Evolutionary conservation across 2,113 vertebrate species (phyloP).

Genomic region (Phalacrocorax carbo): DNA sequence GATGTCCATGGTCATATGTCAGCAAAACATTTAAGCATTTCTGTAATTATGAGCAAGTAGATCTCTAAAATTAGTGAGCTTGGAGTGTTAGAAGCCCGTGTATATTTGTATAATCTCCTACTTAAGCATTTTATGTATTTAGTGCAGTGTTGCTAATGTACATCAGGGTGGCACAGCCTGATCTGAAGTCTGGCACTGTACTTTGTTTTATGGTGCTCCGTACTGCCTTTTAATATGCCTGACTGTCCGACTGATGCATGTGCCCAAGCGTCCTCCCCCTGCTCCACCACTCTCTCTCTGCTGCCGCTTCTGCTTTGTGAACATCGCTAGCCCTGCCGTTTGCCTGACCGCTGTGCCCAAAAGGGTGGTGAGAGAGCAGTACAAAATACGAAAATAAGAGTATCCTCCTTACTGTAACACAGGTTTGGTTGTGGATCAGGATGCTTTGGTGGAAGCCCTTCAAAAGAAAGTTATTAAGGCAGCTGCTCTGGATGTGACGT

Average conservation of each 20-base stretch:
- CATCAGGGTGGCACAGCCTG: background rate
- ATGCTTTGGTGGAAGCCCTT: constrained; percentile 80
- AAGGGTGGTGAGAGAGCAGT: background rate
- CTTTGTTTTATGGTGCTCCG: background rate
- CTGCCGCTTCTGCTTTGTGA: background rate
- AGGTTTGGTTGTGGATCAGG: constrained; percentile 84
- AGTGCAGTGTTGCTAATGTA: background rate
- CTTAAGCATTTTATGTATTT: background rate
- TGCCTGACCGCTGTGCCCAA: background rate
- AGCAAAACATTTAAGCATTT: background rate
- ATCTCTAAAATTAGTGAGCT: background rate
- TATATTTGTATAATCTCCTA: background rate
- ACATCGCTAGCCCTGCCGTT: background rate
- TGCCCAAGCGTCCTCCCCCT: background rate
- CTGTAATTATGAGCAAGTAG: background rate
- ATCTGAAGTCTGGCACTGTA: background rate
- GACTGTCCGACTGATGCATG: too few species aligned
- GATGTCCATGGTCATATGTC: background rate
- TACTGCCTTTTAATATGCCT: background rate
- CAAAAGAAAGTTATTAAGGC: constrained; percentile 71
- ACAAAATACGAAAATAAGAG: background rate
- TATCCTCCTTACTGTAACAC: background rate
- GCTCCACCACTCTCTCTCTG: background rate
- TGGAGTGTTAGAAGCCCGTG: background rate
- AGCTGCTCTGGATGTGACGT: constrained; percentile 81